These are phyloP conservation scores for Tortrix viridana DNA, from an alignment of 2,888 invertebrate species.

Conservation along the genomic window DNA sequence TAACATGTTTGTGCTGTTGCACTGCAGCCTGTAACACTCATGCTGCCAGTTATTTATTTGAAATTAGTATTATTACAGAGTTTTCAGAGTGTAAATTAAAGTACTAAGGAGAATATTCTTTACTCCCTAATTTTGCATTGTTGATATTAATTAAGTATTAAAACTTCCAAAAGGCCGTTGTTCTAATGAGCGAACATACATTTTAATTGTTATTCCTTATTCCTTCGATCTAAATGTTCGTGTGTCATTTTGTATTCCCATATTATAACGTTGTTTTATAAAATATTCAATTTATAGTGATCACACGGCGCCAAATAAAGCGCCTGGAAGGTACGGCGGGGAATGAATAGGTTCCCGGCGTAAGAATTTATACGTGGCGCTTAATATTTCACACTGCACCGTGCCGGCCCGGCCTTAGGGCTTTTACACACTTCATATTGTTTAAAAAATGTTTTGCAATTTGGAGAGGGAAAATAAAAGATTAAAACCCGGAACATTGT, in stretches of 20 bases:
- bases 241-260: not conserved
- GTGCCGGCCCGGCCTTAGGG: conserved; percentile 16
- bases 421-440: not conserved
- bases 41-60: no score
- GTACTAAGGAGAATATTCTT: not conserved
- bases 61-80: no score
- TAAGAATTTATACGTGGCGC: conserved; percentile 50
- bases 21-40: no score
- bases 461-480: no score
- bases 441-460: not conserved
- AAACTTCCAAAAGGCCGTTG: no score
- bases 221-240: not conserved
- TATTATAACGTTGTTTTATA: conserved; percentile 19
- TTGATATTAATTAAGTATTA: no score
- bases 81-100: not conserved
- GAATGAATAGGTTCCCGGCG: conserved; percentile 51
- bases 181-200: no score
- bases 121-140: no score
- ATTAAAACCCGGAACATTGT: no score
- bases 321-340: conserved; percentile 41
- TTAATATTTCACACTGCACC: conserved; percentile 52
- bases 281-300: conserved; percentile 43
- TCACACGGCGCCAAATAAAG: conserved; percentile 45
- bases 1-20: no score
- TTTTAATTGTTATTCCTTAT: no score